Conservation (phyloP, 2,797 vertebrate species). For the Allenopithecus nigroviridis region DNA sequence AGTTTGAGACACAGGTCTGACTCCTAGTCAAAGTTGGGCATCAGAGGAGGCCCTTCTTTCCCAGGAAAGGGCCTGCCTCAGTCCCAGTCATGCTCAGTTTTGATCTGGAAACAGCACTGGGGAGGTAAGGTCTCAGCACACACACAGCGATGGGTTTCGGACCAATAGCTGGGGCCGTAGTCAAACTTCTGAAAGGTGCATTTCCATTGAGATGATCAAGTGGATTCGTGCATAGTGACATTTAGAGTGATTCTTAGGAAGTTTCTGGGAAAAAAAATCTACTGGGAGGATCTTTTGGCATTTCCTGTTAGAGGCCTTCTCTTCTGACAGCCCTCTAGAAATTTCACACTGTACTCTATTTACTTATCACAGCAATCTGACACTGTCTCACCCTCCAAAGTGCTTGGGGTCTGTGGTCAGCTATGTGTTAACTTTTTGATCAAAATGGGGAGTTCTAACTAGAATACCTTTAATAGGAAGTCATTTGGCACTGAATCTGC, state of each 20-base stretch:
- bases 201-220: background rate
- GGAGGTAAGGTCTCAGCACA: background rate
- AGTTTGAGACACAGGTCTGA: background rate
- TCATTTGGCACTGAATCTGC: background rate
- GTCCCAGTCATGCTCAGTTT: background rate
- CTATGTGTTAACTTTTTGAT: background rate
- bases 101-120: background rate
- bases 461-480: background rate
- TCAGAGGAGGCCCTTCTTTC: accelerated
- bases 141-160: background rate
- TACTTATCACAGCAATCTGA: background rate
- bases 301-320: background rate
- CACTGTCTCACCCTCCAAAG: background rate
- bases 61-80: background rate
- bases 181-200: background rate
- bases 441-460: background rate
- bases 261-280: background rate
- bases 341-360: background rate
- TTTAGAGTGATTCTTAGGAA: background rate
- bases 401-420: background rate
- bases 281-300: background rate
- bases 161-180: too few relatives aligned
- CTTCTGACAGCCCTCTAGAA: background rate
- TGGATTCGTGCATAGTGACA: background rate
- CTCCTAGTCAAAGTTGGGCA: accelerated